phyloP scores from a whole-genome alignment of 2,888 invertebrate species.

The Torymus aiolomorphi region DNA sequence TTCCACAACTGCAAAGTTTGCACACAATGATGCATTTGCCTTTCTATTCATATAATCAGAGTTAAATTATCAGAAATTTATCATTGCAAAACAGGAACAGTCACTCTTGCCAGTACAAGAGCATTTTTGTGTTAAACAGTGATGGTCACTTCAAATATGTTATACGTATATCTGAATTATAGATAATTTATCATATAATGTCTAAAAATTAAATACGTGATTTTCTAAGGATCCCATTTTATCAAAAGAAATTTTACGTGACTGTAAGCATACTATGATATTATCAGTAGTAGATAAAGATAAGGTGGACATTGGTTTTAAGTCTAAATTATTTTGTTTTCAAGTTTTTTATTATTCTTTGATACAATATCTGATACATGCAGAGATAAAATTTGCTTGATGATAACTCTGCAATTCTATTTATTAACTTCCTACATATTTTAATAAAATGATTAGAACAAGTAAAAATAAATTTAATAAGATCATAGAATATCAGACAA shows the following conservation, averaged over 20 bases:
- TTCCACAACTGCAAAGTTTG: constrained; percentile 11
- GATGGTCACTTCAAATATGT: constrained; percentile 23
- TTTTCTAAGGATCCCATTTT: constrained; percentile 5
- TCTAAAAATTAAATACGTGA: constrained; percentile 21
- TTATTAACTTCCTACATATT: background rate
- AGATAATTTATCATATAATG: constrained; percentile 13
- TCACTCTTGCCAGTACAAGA: background rate
- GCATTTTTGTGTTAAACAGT: background rate
- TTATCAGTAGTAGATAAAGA: constrained; percentile 30
- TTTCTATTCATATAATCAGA: constrained; percentile 10
- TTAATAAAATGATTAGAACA: no score
- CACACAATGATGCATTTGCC: background rate
- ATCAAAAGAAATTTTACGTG: constrained; percentile 41
- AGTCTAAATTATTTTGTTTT: constrained; percentile 22
- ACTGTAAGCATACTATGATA: constrained; percentile 38
- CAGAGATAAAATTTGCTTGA: constrained; percentile 35
- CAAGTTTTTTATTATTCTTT: constrained; percentile 29
- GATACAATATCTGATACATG: constrained; percentile 28
- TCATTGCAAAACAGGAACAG: constrained; percentile 22
- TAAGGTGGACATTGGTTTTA: constrained; percentile 24
- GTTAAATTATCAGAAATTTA: constrained; percentile 19
- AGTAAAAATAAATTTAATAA: no score
- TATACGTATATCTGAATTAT: background rate
- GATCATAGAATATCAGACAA: no score
- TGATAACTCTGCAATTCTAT: constrained; percentile 12